Percentiles rank a stretch among this genome's conserved stretches.
These are phyloP conservation scores for Lumbricus terrestris DNA, from an alignment of 2,888 invertebrate species.

Conservation along the genomic window DNA sequence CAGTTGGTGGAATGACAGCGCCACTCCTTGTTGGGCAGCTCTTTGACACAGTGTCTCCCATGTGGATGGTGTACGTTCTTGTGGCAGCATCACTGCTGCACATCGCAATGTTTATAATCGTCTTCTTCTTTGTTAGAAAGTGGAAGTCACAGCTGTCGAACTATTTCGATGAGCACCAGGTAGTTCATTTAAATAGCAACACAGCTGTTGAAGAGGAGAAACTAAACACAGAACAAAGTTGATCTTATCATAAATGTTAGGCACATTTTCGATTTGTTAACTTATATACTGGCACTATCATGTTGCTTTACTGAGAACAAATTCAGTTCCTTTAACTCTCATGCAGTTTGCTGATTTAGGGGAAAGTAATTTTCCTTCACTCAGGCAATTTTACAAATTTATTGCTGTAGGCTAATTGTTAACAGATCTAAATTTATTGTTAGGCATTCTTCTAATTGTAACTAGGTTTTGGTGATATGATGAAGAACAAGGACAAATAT, in stretches of 20 bases:
- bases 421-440: too few relatives aligned
- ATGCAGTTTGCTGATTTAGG: background rate
- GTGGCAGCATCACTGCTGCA: constrained; percentile 12
- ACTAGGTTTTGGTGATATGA: background rate
- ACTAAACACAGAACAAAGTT: background rate
- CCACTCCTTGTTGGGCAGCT: constrained; percentile 21
- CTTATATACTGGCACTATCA: background rate
- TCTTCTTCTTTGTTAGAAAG: constrained; percentile 14
- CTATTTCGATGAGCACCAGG: background rate
- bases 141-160: background rate
- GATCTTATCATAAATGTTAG: background rate
- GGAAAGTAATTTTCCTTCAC: background rate
- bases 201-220: background rate
- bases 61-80: constrained; percentile 28
- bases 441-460: too few relatives aligned
- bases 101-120: background rate
- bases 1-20: constrained; percentile 16
- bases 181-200: background rate
- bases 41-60: background rate
- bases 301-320: background rate
- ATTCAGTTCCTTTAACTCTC: background rate
- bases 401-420: too few relatives aligned
- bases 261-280: background rate
- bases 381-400: background rate
- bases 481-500: too few relatives aligned